Base-by-base conservation (phyloP, 2,888 invertebrate genomes). In the Colostygia pectinataria region DNA sequence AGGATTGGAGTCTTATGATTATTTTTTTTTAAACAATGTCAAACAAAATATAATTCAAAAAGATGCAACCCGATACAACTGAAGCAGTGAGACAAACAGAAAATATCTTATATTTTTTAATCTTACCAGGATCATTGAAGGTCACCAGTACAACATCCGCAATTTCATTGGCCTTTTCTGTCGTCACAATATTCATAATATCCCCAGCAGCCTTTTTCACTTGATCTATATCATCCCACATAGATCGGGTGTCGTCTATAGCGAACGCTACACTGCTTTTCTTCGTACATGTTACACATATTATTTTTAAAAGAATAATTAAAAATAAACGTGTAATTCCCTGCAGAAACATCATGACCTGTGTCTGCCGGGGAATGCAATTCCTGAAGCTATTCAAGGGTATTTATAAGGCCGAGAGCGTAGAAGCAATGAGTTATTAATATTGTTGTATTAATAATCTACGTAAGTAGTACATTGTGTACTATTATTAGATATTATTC, bases 61-160 rank as follows among this genome's bases (percentile, higher is more conserved):
- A n/a, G n/a, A n/a, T n/a, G n/a, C n/a, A n/a, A n/a, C n/a, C n/a
- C n/a, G n/a, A n/a, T n/a, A n/a, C 18, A 18, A 18, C 18, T 18
- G 2, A 18, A 18, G n/a, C n/a, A n/a, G n/a, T n/a, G n/a, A n/a
- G n/a, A n/a, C n/a, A n/a, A n/a, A n/a, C n/a, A 15, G 4, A 15
- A 15, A 15, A 15, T 4, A 15, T 4, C 4, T 15, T 15, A 15
- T 2, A 3, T 13, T 29, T 31, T 7, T 1, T 12, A 18, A 15
- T 28, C 38, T 57, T 58, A 75, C 76, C 50, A 55, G 71, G 71
- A 59, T 75, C 74, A 33, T 73, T 76, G 18, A 76, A 66, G 0
- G 72, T 74, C 2, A 76, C 68, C 5, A 76, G 44, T 1, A 76
- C 65, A 14, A 71, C 63, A 20, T 76, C 65, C 15, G 59, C 20